Evolutionary conservation across 2,888 invertebrate genomes (phyloP).

Genomic region (Xylota segnis): DNA sequence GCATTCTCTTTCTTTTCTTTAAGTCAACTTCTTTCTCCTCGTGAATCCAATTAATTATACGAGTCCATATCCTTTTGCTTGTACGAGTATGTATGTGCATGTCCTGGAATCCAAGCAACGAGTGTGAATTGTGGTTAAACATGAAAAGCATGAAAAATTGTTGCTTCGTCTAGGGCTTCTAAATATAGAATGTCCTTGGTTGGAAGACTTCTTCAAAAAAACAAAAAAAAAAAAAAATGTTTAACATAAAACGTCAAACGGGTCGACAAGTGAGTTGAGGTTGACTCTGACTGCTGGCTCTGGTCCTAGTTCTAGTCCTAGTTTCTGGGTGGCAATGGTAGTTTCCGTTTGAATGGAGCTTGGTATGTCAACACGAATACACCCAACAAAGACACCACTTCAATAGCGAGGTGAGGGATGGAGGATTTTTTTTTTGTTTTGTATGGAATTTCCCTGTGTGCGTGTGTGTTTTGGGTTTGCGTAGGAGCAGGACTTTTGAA

Average conservation of each 20-base stretch:
- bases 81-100: background rate
- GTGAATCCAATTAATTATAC: conserved; percentile 68
- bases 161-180: conserved; percentile 51
- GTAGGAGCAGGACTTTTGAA: conserved; percentile 17
- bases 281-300: conserved; percentile 13
- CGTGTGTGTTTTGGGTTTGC: background rate
- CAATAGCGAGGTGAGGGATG: conserved; percentile 15
- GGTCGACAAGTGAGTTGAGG: conserved; percentile 56
- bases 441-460: conserved; percentile 1
- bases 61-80: background rate
- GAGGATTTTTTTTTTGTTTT: background rate
- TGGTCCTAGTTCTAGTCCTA: background rate
- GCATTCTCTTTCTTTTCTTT: conserved; percentile 10
- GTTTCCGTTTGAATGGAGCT: conserved; percentile 16
- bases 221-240: no score
- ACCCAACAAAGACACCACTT: conserved; percentile 7
- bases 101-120: background rate
- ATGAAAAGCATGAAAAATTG: conserved; percentile 30
- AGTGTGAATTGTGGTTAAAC: conserved; percentile 7
- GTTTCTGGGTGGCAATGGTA: conserved; percentile 5
- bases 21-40: conserved; percentile 42
- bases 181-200: conserved; percentile 67
- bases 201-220: conserved; percentile 43
- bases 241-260: conserved; percentile 56
- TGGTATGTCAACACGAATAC: conserved; percentile 17